Conservation (phyloP, 2,888 invertebrate genomes). For the Heliconius erato region DNA sequence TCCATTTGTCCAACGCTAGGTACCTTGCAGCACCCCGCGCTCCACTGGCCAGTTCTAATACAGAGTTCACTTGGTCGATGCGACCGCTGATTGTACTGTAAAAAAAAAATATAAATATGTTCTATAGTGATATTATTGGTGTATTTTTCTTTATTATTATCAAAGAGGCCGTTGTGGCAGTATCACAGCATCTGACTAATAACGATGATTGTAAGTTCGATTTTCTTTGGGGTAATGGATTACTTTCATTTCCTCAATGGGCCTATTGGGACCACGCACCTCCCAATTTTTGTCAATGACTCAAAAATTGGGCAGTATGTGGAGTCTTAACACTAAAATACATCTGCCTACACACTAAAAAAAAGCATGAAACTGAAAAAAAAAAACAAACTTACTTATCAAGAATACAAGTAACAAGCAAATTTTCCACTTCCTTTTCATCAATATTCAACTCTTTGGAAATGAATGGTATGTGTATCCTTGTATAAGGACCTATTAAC, state of each 20-base stretch:
- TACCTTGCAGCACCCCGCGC: slow-evolving; percentile 94
- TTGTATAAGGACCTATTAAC: slow-evolving; percentile 98
- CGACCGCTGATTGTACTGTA: slow-evolving; percentile 93
- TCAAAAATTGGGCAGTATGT: no score
- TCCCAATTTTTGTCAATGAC: no score
- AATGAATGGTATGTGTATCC: slow-evolving; percentile 99
- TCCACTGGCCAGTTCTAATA: slow-evolving; percentile 93
- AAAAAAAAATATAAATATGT: background rate
- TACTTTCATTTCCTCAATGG: no score
- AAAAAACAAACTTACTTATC: slow-evolving; percentile 91
- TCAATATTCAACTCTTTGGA: slow-evolving; percentile 97
- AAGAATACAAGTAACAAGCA: slow-evolving; percentile 98
- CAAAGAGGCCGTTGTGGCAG: no score
- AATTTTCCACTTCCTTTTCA: slow-evolving; percentile 97
- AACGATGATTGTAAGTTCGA: no score
- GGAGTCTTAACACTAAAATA: background rate
- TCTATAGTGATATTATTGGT: no score
- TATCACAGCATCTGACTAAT: no score
- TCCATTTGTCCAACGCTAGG: slow-evolving; percentile 98
- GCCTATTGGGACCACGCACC: no score
- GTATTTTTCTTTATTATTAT: no score
- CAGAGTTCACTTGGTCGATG: slow-evolving; percentile 97
- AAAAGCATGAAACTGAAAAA: background rate
- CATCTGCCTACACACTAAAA: background rate
- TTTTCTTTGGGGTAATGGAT: no score